These are phyloP conservation scores for Sinotaia quadrata DNA, from an alignment of 2,888 invertebrate genomes.

Conservation along the genomic window DNA sequence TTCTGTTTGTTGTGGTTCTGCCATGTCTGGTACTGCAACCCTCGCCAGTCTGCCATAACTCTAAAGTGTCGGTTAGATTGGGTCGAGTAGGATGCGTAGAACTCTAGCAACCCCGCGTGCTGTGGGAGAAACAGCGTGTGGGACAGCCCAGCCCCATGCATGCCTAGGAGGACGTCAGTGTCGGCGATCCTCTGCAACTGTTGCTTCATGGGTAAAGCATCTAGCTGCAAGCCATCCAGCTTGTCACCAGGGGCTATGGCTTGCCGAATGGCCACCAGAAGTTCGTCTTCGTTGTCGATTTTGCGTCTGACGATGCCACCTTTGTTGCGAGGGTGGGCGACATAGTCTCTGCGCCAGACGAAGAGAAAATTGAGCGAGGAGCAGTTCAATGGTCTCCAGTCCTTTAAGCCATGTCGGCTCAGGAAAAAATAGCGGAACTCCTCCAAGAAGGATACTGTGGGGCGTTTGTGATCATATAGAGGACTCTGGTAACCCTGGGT, in stretches of 20 bases:
- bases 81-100: conserved; percentile 60
- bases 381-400: conserved; percentile 49
- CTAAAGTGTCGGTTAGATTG: conserved; percentile 60
- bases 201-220: conserved; percentile 55
- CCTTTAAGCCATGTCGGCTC: conserved; percentile 37
- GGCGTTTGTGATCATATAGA: conserved; percentile 51
- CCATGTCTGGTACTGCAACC: conserved; percentile 65
- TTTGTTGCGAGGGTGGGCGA: conserved; percentile 70
- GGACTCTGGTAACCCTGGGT: conserved; percentile 66
- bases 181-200: conserved; percentile 60
- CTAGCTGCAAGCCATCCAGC: conserved; percentile 55
- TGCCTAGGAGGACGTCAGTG: conserved; percentile 69
- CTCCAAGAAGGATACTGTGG: conserved; percentile 56
- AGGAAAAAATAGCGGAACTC: conserved; percentile 67
- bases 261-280: conserved; percentile 50
- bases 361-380: conserved; percentile 56
- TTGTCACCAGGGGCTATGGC: conserved; percentile 39
- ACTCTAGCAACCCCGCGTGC: conserved; percentile 64
- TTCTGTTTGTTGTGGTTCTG: conserved; percentile 58
- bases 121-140: conserved; percentile 67
- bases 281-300: conserved; percentile 67
- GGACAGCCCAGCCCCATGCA: conserved; percentile 71
- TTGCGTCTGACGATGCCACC: conserved; percentile 64
- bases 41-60: conserved; percentile 65
- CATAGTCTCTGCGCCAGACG: conserved; percentile 69